phyloP scores from a whole-genome alignment of 2,797 vertebrate genomes.

The Crypturellus tataupa region DNA sequence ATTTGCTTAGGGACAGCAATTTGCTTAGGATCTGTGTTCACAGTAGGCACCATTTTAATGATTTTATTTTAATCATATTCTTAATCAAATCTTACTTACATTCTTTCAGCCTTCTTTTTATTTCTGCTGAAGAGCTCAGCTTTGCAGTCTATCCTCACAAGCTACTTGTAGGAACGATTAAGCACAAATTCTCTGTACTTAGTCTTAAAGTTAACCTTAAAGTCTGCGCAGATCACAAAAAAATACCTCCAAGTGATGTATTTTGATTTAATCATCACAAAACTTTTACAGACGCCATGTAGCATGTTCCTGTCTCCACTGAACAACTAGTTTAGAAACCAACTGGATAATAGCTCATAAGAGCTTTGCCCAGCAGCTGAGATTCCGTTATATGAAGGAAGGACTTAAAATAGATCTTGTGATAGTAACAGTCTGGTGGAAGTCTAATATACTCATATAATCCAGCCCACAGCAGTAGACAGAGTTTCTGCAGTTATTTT shows the following conservation, averaged over 20 bases:
- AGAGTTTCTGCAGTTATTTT: neutral
- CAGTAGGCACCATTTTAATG: neutral
- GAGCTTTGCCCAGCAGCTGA: neutral
- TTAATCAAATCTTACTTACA: neutral
- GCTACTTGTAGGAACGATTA: neutral
- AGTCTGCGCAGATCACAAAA: neutral
- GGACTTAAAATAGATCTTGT: neutral
- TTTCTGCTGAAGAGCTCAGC: neutral
- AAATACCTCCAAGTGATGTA: neutral
- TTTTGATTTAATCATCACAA: neutral
- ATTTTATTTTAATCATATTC: neutral
- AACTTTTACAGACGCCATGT: neutral
- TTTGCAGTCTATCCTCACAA: neutral
- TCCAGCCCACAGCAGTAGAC: neutral
- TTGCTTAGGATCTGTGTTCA: too few relatives aligned
- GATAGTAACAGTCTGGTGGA: neutral
- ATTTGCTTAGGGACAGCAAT: neutral
- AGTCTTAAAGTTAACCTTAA: neutral
- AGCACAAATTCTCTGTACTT: neutral
- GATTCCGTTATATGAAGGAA: neutral
- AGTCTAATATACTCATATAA: neutral
- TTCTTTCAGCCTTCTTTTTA: neutral
- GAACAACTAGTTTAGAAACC: neutral
- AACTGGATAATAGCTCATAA: neutral
- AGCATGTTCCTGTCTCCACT: neutral